Evolutionary conservation across 2,888 invertebrate genomes (phyloP).

Genomic region (Nematopogon swammerdamellus): DNA sequence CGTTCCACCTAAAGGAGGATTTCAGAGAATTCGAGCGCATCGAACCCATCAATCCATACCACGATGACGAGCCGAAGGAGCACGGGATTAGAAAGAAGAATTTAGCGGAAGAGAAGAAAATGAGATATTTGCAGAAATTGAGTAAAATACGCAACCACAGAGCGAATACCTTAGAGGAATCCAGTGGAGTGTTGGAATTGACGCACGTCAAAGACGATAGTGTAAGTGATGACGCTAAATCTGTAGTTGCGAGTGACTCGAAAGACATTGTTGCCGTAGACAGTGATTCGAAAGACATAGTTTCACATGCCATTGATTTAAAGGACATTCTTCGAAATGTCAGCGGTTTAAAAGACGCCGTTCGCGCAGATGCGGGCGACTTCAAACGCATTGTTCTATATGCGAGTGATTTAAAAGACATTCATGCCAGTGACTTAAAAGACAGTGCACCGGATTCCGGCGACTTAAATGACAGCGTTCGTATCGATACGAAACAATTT

Average conservation of each 20-base stretch:
- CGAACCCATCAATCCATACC: neutral
- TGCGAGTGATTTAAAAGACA: too few relatives aligned
- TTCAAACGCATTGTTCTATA: too few relatives aligned
- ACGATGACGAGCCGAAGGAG: neutral
- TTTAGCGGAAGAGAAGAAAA: conserved; percentile 19
- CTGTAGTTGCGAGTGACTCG: too few relatives aligned
- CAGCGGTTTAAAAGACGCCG: too few relatives aligned
- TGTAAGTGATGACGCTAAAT: too few relatives aligned
- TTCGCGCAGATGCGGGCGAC: too few relatives aligned
- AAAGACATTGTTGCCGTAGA: too few relatives aligned
- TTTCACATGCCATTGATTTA: too few relatives aligned
- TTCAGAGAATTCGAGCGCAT: neutral
- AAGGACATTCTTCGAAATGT: too few relatives aligned
- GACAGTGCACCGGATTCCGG: neutral
- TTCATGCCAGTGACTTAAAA: too few relatives aligned
- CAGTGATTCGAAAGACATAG: too few relatives aligned
- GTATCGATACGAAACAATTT: too few relatives aligned
- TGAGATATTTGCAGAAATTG: conserved; percentile 28
- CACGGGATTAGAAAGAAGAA: conserved; percentile 1
- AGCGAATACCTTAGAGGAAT: conserved; percentile 16
- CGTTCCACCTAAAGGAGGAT: neutral
- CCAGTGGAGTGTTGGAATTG: conserved; percentile 19
- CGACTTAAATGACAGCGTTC: neutral
- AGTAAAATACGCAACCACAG: conserved; percentile 15
- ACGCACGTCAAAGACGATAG: neutral